Evolutionary conservation across 1,140 invertebrate species (phyloP).

Genomic region (Belonocnema kinseyi): DNA sequence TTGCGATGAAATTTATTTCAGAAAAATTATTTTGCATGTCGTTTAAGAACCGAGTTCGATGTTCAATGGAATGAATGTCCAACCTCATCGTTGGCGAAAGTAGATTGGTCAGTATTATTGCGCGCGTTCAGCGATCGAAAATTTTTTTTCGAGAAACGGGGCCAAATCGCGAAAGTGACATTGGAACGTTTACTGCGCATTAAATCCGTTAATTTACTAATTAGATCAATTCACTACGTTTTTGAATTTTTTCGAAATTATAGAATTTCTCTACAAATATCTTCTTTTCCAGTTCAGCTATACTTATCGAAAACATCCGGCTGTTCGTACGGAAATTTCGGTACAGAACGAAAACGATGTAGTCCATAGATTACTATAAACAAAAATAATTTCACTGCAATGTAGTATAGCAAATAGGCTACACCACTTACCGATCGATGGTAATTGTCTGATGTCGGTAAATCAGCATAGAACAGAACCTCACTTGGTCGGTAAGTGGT

Average conservation of each 20-base stretch:
- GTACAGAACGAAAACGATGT: too few species aligned
- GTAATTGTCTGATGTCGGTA: too few species aligned
- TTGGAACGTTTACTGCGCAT: constrained; percentile 8
- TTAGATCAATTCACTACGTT: not conserved
- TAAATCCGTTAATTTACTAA: not conserved
- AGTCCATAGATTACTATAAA: too few species aligned
- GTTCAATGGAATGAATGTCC: not conserved
- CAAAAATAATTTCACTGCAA: too few species aligned
- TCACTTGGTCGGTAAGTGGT: too few species aligned
- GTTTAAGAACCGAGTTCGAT: not conserved
- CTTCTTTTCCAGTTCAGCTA: too few species aligned
- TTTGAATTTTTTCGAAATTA: not conserved
- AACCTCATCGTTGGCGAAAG: not conserved
- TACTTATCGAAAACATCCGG: too few species aligned
- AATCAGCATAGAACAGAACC: too few species aligned
- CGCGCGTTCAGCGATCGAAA: not conserved
- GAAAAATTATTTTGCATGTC: not conserved
- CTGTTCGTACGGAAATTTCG: too few species aligned
- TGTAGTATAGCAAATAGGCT: too few species aligned
- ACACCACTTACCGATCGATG: too few species aligned
- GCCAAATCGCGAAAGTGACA: constrained; percentile 28
- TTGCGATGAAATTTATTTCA: not conserved
- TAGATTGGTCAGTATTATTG: constrained; percentile 19
- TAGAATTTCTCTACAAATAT: too few species aligned
- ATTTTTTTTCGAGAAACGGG: constrained; percentile 2